Evolutionary conservation across 2,888 invertebrate genomes (phyloP).

Genomic region (Hoplodrina ambigua): DNA sequence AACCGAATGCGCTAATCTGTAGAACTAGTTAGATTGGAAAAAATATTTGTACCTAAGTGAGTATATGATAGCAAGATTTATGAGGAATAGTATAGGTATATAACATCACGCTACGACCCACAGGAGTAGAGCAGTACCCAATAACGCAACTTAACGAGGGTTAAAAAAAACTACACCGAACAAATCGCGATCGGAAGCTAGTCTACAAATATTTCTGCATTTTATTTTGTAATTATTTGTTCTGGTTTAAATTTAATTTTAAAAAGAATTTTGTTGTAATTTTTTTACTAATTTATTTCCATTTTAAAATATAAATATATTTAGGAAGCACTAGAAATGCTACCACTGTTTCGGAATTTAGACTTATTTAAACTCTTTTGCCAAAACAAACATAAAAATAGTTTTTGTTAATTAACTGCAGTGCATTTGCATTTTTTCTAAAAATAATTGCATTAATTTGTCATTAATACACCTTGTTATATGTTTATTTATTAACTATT

Average conservation of each 20-base stretch:
- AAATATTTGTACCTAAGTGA: no score
- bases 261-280: no score
- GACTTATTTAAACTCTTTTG: background rate
- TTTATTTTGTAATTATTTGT: background rate
- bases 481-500: background rate
- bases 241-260: background rate
- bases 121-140: no score
- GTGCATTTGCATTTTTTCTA: constrained; percentile 9
- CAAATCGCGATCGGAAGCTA: no score
- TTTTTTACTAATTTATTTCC: background rate
- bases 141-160: no score
- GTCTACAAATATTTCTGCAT: background rate
- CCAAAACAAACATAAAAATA: background rate
- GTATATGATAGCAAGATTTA: no score
- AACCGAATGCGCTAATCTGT: no score
- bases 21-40: no score
- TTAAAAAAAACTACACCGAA: no score
- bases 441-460: constrained; percentile 18
- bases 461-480: background rate
- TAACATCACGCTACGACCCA: no score
- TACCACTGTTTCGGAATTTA: background rate
- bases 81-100: no score
- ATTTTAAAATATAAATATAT: background rate
- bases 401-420: background rate
- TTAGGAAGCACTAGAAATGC: background rate